Base-by-base conservation (phyloP, 2,888 invertebrate genomes). In the Leucozona laternaria region DNA sequence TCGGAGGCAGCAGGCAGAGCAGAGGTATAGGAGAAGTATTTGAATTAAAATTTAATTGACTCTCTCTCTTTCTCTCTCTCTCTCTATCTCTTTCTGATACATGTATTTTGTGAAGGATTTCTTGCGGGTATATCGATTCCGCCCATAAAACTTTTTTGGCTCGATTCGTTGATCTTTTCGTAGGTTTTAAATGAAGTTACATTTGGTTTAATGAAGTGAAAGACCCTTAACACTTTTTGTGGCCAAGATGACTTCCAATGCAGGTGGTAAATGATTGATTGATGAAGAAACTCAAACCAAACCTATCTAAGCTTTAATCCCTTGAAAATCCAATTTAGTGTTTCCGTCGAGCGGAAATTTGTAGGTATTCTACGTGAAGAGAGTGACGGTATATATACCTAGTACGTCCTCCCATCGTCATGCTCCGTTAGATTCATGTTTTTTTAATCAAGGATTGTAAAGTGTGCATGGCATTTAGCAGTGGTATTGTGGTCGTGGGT, bases 271-370 rank as follows among this genome's bases (percentile, higher is more conserved):
- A 34, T 31, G 34, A 43, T 66, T 34, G 31, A 58, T 72, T 72
- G 34, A 40, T 22, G 17, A 70, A 55, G 28, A 7, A 45, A 25
- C n/a, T 10, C 15, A 31, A 58, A n/a, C 6, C 17, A 73, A 60
- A 60, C 34, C 53, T n/a, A n/a, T 11, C 62, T 43, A 25, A 62
- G 11, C 43, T 79, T 62, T 75, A 58, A 43, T 68, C 70, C 45
- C 66, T 76, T 80, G 76, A 72, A 77, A 85, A 80, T 80, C 77
- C 68, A 80, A 85, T 80, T 85, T 73, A 80, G 45, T 72, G 72
- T 60, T 77, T 77, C 66, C 68, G 66, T 66, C 45, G 37, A 60
- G 66, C 53, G 55, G 20, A 71, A 31, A 53, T 58, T 17, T 66
- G 60, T 60, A 28, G 4, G 4, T 34, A 22, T 20, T 13, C 34